Conservation (phyloP, 2,113 vertebrate species). For the Silurus glanis region DNA sequence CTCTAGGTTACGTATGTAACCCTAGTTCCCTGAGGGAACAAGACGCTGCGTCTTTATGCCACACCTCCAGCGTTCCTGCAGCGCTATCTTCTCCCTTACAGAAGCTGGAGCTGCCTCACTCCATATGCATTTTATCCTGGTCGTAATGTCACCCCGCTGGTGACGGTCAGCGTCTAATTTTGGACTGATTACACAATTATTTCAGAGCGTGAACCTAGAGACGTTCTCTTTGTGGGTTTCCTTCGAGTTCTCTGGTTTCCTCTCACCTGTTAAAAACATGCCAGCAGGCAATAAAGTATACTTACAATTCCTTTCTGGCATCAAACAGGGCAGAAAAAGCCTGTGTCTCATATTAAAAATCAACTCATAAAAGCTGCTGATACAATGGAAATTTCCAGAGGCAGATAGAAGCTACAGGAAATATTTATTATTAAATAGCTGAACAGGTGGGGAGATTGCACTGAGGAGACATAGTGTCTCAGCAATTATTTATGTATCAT, state of each 20-base stretch:
- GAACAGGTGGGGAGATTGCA: constrained; percentile 42
- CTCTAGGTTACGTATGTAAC: too few species aligned
- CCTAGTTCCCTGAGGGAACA: too few species aligned
- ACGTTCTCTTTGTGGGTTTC: background rate
- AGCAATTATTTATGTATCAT: constrained; percentile 51
- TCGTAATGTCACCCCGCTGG: too few species aligned
- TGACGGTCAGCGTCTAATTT: too few species aligned
- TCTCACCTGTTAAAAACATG: background rate
- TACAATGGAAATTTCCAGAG: constrained; percentile 2
- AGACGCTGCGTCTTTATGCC: too few species aligned
- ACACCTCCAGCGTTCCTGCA: too few species aligned
- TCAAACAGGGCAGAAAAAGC: background rate
- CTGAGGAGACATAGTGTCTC: constrained; percentile 43
- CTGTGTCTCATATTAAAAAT: background rate
- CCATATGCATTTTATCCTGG: too few species aligned
- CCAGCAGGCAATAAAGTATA: background rate
- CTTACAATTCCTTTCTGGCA: background rate
- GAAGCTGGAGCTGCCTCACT: too few species aligned
- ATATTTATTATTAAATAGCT: constrained; percentile 54
- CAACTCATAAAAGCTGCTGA: constrained; percentile 33
- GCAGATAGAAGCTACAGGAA: constrained; percentile 46
- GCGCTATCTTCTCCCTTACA: too few species aligned
- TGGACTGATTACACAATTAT: too few species aligned
- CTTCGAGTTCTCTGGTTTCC: background rate
- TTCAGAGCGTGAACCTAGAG: too few species aligned